Conservation (phyloP, 53 echinoderm and acorn worm genomes). For the Mesocentrotus franciscanus region DNA sequence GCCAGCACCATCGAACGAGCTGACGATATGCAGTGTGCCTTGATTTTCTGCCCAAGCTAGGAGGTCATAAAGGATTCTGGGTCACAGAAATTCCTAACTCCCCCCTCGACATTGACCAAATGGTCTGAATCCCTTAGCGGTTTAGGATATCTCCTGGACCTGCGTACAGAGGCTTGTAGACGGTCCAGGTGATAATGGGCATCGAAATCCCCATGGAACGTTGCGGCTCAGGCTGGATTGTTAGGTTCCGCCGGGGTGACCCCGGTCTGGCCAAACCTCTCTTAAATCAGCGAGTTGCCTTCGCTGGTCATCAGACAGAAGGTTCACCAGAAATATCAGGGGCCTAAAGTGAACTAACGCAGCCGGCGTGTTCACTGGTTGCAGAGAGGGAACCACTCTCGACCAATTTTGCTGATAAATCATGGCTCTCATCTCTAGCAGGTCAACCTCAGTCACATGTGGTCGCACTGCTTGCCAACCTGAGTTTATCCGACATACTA, state of each 20-base stretch:
- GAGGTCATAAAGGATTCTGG: too few relatives aligned
- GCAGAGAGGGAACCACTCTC: neutral
- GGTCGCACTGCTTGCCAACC: neutral
- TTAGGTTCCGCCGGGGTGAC: too few relatives aligned
- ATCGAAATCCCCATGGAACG: too few relatives aligned
- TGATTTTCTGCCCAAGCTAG: neutral
- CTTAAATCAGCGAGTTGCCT: too few relatives aligned
- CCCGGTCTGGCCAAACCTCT: too few relatives aligned
- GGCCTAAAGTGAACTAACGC: neutral
- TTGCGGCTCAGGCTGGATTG: too few relatives aligned
- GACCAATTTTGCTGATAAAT: neutral
- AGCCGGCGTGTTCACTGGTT: neutral
- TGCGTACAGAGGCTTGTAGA: too few relatives aligned
- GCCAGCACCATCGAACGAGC: slow-evolving; percentile 30
- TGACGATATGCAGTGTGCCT: slow-evolving; percentile 21
- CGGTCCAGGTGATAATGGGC: too few relatives aligned
- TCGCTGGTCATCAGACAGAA: neutral
- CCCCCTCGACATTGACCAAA: too few relatives aligned
- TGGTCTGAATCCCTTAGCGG: too few relatives aligned
- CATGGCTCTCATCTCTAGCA: neutral
- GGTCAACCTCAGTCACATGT: neutral
- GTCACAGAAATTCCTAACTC: too few relatives aligned
- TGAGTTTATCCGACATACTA: neutral
- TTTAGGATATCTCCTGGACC: too few relatives aligned
- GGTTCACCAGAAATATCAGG: neutral